phyloP scores from a whole-genome alignment of 2,113 vertebrate genomes.

The Platysteira castanea region DNA sequence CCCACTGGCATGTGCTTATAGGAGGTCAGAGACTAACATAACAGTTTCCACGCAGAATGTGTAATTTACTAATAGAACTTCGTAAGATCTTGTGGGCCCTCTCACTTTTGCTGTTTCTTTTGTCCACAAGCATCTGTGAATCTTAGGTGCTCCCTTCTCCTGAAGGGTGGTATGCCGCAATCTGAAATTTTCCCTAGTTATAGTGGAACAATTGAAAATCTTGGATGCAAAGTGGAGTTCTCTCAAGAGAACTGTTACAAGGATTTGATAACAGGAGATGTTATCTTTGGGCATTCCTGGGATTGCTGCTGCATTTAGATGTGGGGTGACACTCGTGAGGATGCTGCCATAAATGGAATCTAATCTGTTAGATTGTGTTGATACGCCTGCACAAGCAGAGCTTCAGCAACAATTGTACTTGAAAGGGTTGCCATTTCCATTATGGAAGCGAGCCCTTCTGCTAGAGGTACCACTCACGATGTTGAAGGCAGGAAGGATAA shows the following conservation, averaged over 20 bases:
- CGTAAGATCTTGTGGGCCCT: neutral
- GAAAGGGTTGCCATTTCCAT: neutral
- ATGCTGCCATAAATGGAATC: neutral
- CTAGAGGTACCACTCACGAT: rapidly evolving
- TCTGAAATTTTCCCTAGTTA: neutral
- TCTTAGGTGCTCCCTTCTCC: neutral
- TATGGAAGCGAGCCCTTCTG: neutral
- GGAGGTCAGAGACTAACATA: neutral
- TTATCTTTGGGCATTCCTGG: neutral
- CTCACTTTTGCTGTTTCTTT: neutral
- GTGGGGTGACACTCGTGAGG: neutral
- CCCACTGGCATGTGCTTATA: neutral
- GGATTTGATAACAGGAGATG: neutral
- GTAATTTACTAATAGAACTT: neutral
- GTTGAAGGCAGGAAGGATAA: neutral
- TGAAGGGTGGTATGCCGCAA: neutral
- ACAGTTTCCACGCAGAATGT: neutral
- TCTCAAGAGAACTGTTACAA: neutral
- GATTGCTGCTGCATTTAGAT: neutral
- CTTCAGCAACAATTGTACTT: neutral
- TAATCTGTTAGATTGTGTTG: neutral
- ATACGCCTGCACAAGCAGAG: neutral
- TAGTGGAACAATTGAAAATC: neutral
- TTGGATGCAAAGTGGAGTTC: neutral
- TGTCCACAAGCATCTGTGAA: rapidly evolving